Base-by-base conservation (phyloP, 2,888 invertebrate species). In the Dicyrtoma fusca region DNA sequence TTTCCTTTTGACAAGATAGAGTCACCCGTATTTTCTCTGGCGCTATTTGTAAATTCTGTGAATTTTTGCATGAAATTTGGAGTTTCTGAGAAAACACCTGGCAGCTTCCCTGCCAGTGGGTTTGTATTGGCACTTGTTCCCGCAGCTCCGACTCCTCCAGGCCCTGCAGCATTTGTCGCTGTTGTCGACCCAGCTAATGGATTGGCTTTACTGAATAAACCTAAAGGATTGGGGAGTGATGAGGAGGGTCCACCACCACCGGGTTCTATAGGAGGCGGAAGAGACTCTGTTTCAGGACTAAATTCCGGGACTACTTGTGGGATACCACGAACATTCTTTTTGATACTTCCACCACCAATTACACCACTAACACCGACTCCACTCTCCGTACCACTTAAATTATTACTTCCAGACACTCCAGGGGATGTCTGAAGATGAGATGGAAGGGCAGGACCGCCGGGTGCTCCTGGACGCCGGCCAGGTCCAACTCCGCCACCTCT, bases 1-100 rank as follows among this genome's bases (percentile, higher is more conserved):
- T 95, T 94, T 82, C 94, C 94, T 85, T 94, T 94, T 83, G 94
- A 93, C 81, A 94, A 87, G 81, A 94, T 92, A 83, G 94, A 94
- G 82, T 93, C 93, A 77, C 94, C 94, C 81, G 93, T 92, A 75
- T 91, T 77, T 42, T 78, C 80, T 55, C 76, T 79, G 62, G 80
- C 78, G 74, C 75, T 76, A 68, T 78, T 79, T 72, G 93, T 91
- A 87, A 94, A 92, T 84, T 94, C 94, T 81, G 91, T 89, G 83
- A 94, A 89, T 85, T 94, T 94, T 84, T 93, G 92, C 90, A 94
- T 93, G 80, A 94, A 88, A 85, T 92, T 93, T 74, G 91, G 91
- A 83, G 82, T 44, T 73, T 70, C 73, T 19, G 77, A 68, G 61
- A 80, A 77, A 25, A 79, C 78, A 47, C 79, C 78, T 42, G 80